Evolutionary conservation across 2,888 invertebrate genomes (phyloP).

Genomic region (Stratiomys singularior): DNA sequence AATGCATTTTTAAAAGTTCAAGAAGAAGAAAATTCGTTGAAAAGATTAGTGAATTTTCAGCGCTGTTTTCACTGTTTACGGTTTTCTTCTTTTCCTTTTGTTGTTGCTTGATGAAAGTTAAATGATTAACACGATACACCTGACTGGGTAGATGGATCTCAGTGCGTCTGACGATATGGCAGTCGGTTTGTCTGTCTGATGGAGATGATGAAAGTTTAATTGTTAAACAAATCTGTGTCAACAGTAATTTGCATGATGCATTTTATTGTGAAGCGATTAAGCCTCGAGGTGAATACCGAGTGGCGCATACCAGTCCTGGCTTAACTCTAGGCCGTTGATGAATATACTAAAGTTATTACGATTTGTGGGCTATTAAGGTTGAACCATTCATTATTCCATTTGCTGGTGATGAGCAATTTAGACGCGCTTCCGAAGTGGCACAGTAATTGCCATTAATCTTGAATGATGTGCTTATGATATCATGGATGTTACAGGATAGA

Average conservation of each 20-base stretch:
- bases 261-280: neutral
- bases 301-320: neutral
- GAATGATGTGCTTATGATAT: no score
- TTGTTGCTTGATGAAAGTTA: constrained; percentile 26
- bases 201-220: constrained; percentile 32
- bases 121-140: neutral
- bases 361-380: no score
- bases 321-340: neutral
- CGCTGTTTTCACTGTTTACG: constrained; percentile 18
- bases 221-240: neutral
- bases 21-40: neutral
- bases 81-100: neutral
- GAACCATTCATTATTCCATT: no score
- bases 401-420: no score
- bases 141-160: no score
- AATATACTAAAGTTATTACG: neutral
- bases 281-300: neutral
- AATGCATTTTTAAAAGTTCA: neutral
- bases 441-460: no score
- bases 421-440: no score
- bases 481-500: no score
- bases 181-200: neutral
- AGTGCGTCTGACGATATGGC: no score
- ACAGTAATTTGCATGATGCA: constrained; percentile 20
- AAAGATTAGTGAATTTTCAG: neutral